These are phyloP conservation scores for Protaetia brevitarsis DNA, from an alignment of 1,140 invertebrate species.

Conservation along the genomic window DNA sequence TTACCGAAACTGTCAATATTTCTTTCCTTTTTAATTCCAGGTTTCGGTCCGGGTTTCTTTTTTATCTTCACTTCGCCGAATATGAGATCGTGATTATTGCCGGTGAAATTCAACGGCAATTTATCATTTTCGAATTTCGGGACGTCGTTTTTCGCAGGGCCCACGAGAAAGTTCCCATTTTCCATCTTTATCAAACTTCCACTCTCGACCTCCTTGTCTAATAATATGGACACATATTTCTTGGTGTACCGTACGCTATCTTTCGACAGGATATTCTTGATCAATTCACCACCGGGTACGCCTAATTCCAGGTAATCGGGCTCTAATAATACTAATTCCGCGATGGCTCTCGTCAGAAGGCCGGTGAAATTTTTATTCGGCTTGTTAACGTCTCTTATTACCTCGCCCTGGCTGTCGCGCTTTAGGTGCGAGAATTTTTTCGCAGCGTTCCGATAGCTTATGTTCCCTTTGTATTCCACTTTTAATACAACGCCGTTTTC, in stretches of 20 bases:
- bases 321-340: slow-evolving; percentile 65
- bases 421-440: slow-evolving; percentile 60
- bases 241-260: slow-evolving; percentile 62
- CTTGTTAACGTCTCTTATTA: neutral
- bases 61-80: slow-evolving; percentile 24
- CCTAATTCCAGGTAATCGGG: slow-evolving; percentile 69
- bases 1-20: slow-evolving; percentile 33
- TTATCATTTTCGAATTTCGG: slow-evolving; percentile 18
- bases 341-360: slow-evolving; percentile 63
- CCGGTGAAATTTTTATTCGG: slow-evolving; percentile 46
- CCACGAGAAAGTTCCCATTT: slow-evolving; percentile 66
- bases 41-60: slow-evolving; percentile 29
- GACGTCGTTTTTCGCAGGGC: slow-evolving; percentile 49
- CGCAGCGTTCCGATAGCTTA: slow-evolving; percentile 78
- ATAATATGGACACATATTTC: slow-evolving; percentile 62
- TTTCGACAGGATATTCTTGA: slow-evolving; percentile 61
- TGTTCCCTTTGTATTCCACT: slow-evolving; percentile 83
- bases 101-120: neutral
- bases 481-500: slow-evolving; percentile 74
- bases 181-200: slow-evolving; percentile 64
- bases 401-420: slow-evolving; percentile 51
- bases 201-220: slow-evolving; percentile 63
- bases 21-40: slow-evolving; percentile 25
- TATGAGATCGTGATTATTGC: slow-evolving; percentile 2
- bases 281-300: slow-evolving; percentile 62